Conservation (phyloP, 2,888 invertebrate genomes). For the Melieria crassipennis region DNA sequence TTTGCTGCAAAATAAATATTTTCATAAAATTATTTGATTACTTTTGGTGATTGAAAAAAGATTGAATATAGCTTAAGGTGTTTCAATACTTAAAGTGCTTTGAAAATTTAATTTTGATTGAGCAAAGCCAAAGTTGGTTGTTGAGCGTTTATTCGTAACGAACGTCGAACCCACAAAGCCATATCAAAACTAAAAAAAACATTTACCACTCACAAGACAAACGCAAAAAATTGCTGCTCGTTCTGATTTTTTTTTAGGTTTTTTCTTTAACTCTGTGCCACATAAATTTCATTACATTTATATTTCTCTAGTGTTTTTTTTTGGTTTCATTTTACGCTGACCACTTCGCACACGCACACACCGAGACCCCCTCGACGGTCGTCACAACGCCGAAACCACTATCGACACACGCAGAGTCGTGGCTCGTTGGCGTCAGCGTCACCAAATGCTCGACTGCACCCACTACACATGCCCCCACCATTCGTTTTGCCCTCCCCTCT, state of each 20-base stretch:
- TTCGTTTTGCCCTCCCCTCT: too few relatives aligned
- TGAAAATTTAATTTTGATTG: background rate
- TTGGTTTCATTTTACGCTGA: conserved; percentile 13
- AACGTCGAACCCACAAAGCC: background rate
- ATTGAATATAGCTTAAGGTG: too few relatives aligned
- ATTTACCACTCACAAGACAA: too few relatives aligned
- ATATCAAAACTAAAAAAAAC: background rate
- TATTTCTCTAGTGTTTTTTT: conserved; percentile 27
- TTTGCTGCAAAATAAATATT: too few relatives aligned
- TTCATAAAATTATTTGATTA: too few relatives aligned
- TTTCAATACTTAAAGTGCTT: too few relatives aligned
- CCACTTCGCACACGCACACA: conserved; percentile 4
- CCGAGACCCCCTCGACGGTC: background rate
- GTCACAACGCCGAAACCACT: conserved; percentile 25
- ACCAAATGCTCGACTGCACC: background rate
- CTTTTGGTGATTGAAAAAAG: too few relatives aligned
- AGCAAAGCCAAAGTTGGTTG: background rate
- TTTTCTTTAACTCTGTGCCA: conserved; percentile 27
- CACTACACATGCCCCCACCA: too few relatives aligned
- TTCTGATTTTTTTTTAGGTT: background rate
- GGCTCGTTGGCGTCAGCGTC: background rate
- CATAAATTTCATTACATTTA: conserved; percentile 32
- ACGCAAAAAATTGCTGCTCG: too few relatives aligned
- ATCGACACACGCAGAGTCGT: conserved; percentile 16
- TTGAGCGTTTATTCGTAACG: background rate